These are phyloP conservation scores for Drosophila pandora DNA, from an alignment of 1,140 invertebrate species.

Conservation along the genomic window DNA sequence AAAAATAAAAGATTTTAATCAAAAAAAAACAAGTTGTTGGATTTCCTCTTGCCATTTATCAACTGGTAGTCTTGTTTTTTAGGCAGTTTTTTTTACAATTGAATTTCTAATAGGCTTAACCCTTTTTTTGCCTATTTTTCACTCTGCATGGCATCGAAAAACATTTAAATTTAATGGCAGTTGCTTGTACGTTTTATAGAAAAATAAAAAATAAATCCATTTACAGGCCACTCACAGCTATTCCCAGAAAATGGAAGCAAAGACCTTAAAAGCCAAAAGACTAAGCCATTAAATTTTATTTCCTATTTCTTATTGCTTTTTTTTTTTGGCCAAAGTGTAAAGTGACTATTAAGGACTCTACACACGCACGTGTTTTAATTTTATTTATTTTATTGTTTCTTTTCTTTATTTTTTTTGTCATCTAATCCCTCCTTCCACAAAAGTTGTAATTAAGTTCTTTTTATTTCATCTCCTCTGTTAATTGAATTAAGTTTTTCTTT, in stretches of 20 bases:
- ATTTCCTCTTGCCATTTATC: constrained; percentile 55
- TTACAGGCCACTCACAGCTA: constrained; percentile 3
- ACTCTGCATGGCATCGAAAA: constrained; percentile 65
- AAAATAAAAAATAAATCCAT: background rate
- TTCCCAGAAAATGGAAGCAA: constrained; percentile 49
- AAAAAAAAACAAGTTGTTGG: constrained; percentile 29
- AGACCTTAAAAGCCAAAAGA: constrained; percentile 13
- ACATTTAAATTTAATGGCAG: constrained; percentile 79
- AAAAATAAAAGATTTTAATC: constrained; percentile 53
- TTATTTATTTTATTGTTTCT: background rate
- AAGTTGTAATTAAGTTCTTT: constrained; percentile 41
- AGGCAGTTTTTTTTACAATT: constrained; percentile 61
- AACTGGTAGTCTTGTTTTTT: constrained; percentile 5
- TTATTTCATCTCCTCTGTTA: constrained; percentile 40
- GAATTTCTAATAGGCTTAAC: constrained; percentile 78
- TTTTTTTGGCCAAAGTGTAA: constrained; percentile 47
- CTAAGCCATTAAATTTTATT: constrained; percentile 40
- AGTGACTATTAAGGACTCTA: constrained; percentile 52
- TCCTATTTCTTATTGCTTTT: background rate
- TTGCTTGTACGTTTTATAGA: constrained; percentile 68
- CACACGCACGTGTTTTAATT: constrained; percentile 6
- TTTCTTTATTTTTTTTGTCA: no score
- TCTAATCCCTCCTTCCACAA: background rate
- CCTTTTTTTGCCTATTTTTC: constrained; percentile 1
- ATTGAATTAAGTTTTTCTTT: constrained; percentile 72